Evolutionary conservation across 2,888 invertebrate species (phyloP).

Genomic region (Oscheius sp.): DNA sequence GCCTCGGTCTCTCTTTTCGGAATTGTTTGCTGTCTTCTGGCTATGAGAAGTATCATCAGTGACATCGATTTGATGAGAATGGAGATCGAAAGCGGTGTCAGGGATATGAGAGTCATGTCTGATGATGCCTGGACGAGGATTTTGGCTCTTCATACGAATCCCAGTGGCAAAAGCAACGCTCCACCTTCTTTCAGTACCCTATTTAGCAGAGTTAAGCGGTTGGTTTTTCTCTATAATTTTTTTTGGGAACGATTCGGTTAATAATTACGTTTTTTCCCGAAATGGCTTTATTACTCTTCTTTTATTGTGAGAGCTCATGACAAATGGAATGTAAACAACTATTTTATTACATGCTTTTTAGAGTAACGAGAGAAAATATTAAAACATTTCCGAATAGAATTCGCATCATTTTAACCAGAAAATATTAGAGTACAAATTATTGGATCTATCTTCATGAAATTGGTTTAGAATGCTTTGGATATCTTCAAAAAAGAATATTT

Average conservation of each 20-base stretch:
- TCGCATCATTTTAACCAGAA: too few species aligned
- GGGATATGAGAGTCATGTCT: slow-evolving; percentile 46
- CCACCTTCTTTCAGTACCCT: slow-evolving; percentile 48
- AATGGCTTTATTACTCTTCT: not conserved
- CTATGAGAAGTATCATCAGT: slow-evolving; percentile 50
- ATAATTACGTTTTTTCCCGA: too few species aligned
- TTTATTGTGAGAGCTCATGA: too few species aligned
- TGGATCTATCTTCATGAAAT: too few species aligned
- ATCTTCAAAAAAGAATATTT: too few species aligned
- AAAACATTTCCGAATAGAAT: too few species aligned
- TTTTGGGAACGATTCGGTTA: too few species aligned
- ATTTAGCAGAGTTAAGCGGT: slow-evolving; percentile 32
- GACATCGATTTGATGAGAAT: slow-evolving; percentile 50
- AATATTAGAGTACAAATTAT: too few species aligned
- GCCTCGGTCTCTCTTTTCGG: slow-evolving; percentile 45
- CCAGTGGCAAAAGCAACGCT: slow-evolving; percentile 39
- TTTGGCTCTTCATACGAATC: slow-evolving; percentile 46
- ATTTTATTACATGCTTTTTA: too few species aligned
- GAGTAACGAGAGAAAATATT: too few species aligned
- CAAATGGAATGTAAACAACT: too few species aligned
- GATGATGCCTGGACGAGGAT: slow-evolving; percentile 57
- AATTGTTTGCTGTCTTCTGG: slow-evolving; percentile 44
- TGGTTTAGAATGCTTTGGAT: not conserved
- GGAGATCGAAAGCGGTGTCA: slow-evolving; percentile 49
- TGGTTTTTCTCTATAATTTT: not conserved